Evolutionary conservation across 2,888 invertebrate genomes (phyloP).

Genomic region (Noctua janthina): DNA sequence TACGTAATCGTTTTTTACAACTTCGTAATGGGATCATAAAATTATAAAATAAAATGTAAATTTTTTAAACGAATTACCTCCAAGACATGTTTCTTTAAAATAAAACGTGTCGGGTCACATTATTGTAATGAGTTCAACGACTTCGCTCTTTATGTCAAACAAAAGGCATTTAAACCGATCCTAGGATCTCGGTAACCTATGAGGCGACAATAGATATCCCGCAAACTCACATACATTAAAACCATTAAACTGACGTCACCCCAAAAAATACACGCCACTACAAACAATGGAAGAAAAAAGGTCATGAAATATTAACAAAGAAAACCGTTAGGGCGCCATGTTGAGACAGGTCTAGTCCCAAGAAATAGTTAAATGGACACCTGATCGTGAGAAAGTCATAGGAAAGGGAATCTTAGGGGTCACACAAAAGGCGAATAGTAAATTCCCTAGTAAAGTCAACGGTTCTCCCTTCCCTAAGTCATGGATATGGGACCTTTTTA

Average conservation of each 20-base stretch:
- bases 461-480: slow-evolving; percentile 48
- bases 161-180: slow-evolving; percentile 61
- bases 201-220: slow-evolving; percentile 45
- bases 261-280: slow-evolving; percentile 62
- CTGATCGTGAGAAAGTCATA: slow-evolving; percentile 83
- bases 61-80: slow-evolving; percentile 16
- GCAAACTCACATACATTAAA: slow-evolving; percentile 58
- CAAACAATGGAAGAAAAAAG: slow-evolving; percentile 71
- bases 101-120: slow-evolving; percentile 38
- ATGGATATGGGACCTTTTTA: slow-evolving; percentile 58
- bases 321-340: slow-evolving; percentile 81
- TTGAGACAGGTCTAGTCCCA: slow-evolving; percentile 79
- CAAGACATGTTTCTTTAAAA: slow-evolving; percentile 22
- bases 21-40: slow-evolving; percentile 3
- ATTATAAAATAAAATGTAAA: slow-evolving; percentile 27
- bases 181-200: slow-evolving; percentile 42
- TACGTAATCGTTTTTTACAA: slow-evolving; percentile 21
- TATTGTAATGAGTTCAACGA: slow-evolving; percentile 59
- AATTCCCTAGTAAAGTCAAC: slow-evolving; percentile 69
- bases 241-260: slow-evolving; percentile 60
- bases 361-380: slow-evolving; percentile 78
- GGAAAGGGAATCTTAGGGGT: slow-evolving; percentile 68
- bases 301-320: slow-evolving; percentile 73
- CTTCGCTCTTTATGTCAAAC: slow-evolving; percentile 34
- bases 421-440: slow-evolving; percentile 64